Conservation (phyloP, 2,888 invertebrate species). For the Zaprionus lineosus region DNA sequence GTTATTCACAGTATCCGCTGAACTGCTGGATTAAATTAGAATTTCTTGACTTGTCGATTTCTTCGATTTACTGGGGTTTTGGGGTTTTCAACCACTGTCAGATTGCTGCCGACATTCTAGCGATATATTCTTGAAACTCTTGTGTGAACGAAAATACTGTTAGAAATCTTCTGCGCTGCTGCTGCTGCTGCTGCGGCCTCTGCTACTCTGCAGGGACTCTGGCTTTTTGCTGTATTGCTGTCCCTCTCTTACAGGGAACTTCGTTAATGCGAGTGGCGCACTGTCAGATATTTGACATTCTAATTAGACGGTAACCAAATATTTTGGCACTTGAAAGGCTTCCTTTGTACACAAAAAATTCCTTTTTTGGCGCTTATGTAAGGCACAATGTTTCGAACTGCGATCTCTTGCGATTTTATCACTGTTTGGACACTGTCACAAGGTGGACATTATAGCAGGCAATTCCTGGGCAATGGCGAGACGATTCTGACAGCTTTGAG, state of each 20-base stretch:
- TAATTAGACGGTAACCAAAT: conserved; percentile 42
- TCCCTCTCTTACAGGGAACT: conserved; percentile 8
- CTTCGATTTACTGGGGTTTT: conserved; percentile 17
- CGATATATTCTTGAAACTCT: conserved; percentile 17
- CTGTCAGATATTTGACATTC: conserved; percentile 68
- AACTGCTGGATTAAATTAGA: background rate
- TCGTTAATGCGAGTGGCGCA: conserved; percentile 35
- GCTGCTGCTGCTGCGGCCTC: background rate
- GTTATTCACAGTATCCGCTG: conserved; percentile 14
- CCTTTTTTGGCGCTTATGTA: conserved; percentile 18
- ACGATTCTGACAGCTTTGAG: conserved; percentile 10
- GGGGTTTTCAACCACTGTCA: conserved; percentile 61
- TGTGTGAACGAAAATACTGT: conserved; percentile 5
- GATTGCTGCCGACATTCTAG: conserved; percentile 60
- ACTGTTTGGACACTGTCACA: conserved; percentile 61
- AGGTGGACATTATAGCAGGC: conserved; percentile 46
- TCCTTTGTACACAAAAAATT: conserved; percentile 13
- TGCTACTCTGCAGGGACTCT: too few species aligned
- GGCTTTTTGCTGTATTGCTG: too few species aligned
- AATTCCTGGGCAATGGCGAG: background rate
- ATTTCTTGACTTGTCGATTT: conserved; percentile 1
- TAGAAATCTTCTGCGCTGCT: conserved; percentile 11
- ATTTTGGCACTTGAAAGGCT: conserved; percentile 40
- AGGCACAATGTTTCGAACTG: conserved; percentile 1
- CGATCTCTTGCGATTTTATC: background rate